phyloP scores from a whole-genome alignment of 2,797 vertebrate species.

The Eulemur rubriventer region DNA sequence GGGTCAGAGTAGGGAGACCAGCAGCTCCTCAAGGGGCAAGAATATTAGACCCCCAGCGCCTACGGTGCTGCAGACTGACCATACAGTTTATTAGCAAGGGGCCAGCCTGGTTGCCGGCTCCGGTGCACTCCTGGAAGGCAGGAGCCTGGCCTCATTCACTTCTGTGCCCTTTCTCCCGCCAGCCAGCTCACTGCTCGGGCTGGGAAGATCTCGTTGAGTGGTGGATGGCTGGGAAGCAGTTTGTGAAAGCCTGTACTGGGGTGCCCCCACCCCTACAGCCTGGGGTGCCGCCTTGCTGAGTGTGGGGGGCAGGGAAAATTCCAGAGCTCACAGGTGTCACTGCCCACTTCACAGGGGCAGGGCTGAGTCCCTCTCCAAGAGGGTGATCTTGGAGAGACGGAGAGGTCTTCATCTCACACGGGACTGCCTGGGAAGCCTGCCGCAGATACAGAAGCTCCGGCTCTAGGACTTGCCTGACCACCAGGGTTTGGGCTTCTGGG shows the following conservation, averaged over 20 bases:
- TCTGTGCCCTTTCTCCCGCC: neutral
- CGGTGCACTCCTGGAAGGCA: neutral
- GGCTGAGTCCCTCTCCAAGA: neutral
- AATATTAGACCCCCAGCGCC: neutral
- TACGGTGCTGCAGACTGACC: neutral
- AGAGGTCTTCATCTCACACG: neutral
- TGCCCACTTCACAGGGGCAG: neutral
- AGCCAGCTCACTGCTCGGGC: neutral
- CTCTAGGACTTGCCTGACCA: neutral
- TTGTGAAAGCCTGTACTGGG: neutral
- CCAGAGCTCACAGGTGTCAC: neutral
- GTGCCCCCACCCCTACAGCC: neutral
- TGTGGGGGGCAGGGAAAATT: neutral
- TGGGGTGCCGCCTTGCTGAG: neutral
- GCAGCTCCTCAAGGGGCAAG: neutral
- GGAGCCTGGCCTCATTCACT: neutral
- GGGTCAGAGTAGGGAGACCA: neutral
- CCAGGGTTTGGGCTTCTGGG: neutral
- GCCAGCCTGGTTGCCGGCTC: neutral
- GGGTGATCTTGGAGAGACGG: neutral
- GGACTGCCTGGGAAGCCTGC: neutral
- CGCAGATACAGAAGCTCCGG: neutral
- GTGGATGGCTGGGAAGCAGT: neutral
- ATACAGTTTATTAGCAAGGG: neutral
- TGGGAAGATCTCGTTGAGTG: neutral